Conservation (phyloP, 2,888 invertebrate genomes). For the Vesta saturnalis region DNA sequence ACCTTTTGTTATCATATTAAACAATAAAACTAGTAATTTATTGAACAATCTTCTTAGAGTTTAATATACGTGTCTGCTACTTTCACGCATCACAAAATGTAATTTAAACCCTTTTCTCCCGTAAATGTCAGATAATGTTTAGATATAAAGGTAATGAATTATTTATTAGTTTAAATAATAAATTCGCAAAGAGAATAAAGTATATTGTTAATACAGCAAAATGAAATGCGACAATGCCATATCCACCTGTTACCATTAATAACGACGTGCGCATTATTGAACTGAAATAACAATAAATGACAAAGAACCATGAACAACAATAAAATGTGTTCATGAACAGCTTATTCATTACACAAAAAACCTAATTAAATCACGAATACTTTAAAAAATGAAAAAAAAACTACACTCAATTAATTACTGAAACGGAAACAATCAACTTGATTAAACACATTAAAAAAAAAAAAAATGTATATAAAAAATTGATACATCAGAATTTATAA, state of each 20-base stretch:
- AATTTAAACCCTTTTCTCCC: slow-evolving; percentile 1
- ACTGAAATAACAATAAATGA: slow-evolving; percentile 11
- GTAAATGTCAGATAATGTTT: neutral
- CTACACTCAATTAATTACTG: neutral
- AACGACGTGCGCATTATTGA: slow-evolving; percentile 19
- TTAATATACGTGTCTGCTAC: neutral
- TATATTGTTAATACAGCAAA: slow-evolving; percentile 13
- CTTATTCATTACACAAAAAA: neutral
- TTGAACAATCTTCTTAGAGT: too few relatives aligned
- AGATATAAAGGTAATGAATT: neutral
- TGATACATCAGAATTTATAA: neutral
- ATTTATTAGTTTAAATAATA: slow-evolving; percentile 11
- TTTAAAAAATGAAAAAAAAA: too few relatives aligned
- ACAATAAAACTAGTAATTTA: too few relatives aligned
- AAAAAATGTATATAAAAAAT: too few relatives aligned
- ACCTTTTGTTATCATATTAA: too few relatives aligned
- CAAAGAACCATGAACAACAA: neutral
- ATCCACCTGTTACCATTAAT: slow-evolving; percentile 25
- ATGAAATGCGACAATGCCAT: slow-evolving; percentile 13
- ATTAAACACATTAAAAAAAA: too few relatives aligned
- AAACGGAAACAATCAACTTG: too few relatives aligned
- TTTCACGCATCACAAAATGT: neutral
- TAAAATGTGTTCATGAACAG: neutral
- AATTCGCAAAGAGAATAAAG: neutral
- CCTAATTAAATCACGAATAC: too few relatives aligned